Percentiles rank a stretch among this genome's conserved stretches.
Evolutionary conservation across 2,797 vertebrate genomes (phyloP).

Genomic region (Phoeniculus purpureus): DNA sequence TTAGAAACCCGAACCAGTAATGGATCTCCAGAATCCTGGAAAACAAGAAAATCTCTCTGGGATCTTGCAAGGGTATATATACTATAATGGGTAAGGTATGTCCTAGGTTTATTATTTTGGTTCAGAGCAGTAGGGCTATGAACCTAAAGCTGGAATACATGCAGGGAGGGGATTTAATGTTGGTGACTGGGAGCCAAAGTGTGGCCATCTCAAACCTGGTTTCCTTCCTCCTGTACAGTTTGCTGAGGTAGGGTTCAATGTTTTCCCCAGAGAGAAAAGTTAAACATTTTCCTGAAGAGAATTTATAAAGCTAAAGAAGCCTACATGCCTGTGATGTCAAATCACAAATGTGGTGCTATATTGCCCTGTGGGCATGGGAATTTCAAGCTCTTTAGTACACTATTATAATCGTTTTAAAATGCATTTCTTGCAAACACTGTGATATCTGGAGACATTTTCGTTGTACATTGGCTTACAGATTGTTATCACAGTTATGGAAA

Average conservation of each 20-base stretch:
- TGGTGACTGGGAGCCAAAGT: background rate
- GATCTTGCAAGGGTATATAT: background rate
- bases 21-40: background rate
- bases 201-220: background rate
- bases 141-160: background rate
- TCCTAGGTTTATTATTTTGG: background rate
- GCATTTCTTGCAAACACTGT: constrained; percentile 31
- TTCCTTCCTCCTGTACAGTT: background rate
- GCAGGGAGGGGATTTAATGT: background rate
- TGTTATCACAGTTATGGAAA: constrained; percentile 54
- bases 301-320: constrained; percentile 34
- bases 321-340: constrained; percentile 33
- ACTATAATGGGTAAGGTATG: background rate
- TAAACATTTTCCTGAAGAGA: constrained; percentile 41
- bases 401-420: constrained; percentile 58
- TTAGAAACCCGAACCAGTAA: background rate
- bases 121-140: background rate
- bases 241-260: constrained; percentile 3
- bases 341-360: constrained; percentile 60
- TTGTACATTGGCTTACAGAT: constrained; percentile 37
- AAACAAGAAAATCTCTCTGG: background rate
- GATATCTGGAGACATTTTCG: constrained; percentile 32
- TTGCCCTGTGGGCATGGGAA: constrained; percentile 58
- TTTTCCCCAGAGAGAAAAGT: background rate
- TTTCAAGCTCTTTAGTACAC: constrained; percentile 51